Conservation (phyloP, 2,113 vertebrate species). For the Merops nubicus region DNA sequence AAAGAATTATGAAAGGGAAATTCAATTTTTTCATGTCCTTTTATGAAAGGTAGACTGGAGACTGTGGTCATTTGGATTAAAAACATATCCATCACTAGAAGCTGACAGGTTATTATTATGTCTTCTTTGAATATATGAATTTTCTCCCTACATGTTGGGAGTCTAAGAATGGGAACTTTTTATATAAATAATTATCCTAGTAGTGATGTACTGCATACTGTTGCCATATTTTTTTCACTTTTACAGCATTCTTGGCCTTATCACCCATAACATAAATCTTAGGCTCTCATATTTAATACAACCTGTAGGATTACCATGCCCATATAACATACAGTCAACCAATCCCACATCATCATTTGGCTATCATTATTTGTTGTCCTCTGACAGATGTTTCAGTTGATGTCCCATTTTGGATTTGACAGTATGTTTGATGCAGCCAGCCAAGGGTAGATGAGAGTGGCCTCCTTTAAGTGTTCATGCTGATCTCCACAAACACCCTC, state of each 20-base stretch:
- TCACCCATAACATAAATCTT: constrained; percentile 77
- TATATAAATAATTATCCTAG: constrained; percentile 80
- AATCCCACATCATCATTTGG: constrained; percentile 50
- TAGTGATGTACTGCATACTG: constrained; percentile 76
- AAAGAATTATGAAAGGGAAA: constrained; percentile 80
- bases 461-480: neutral
- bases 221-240: constrained; percentile 81
- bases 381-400: constrained; percentile 43
- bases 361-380: constrained; percentile 65
- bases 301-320: constrained; percentile 60
- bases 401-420: constrained; percentile 43
- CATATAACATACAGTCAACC: constrained; percentile 40
- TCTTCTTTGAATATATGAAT: constrained; percentile 84
- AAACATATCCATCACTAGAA: constrained; percentile 77
- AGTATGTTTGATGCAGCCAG: constrained; percentile 42
- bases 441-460: constrained; percentile 8
- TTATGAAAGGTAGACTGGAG: constrained; percentile 75
- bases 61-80: constrained; percentile 84
- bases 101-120: constrained; percentile 75
- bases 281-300: constrained; percentile 76
- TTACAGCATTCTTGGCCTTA: constrained; percentile 77
- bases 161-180: constrained; percentile 77
- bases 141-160: constrained; percentile 68
- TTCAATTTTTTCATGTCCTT: constrained; percentile 73
- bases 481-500: neutral